A percentile compares a stretch with the other conserved stretches of the same genome.
Evolutionary conservation across 2,113 vertebrate genomes (phyloP).

Genomic region (Apeltes quadracus): DNA sequence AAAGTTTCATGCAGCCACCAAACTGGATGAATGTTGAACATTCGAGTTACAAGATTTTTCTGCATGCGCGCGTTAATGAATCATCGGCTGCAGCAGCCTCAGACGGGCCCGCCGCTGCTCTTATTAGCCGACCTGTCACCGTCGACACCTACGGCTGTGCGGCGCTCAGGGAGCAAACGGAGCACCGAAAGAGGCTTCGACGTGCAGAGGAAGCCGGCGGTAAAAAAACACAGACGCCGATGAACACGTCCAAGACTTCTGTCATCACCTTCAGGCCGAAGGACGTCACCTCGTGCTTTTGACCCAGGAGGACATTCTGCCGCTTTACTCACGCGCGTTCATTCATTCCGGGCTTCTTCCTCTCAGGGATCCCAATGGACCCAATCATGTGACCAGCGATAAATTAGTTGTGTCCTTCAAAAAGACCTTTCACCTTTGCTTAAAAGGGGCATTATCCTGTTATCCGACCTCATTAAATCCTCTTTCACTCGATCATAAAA

Average conservation of each 20-base stretch:
- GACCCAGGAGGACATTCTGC: slow-evolving; percentile 27
- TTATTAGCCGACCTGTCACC: slow-evolving; percentile 76
- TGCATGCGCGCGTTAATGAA: slow-evolving; percentile 19
- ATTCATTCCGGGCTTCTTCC: not conserved
- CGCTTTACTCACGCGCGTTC: slow-evolving; percentile 24
- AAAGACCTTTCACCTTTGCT: not conserved
- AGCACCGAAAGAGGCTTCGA: slow-evolving; percentile 44
- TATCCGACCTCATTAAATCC: not conserved
- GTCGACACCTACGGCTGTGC: slow-evolving; percentile 65
- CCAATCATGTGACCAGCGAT: not conserved
- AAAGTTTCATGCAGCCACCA: not conserved
- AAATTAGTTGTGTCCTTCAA: not conserved
- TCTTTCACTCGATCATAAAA: not conserved
- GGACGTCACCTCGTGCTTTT: slow-evolving; percentile 36
- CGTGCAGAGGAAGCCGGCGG: slow-evolving; percentile 43
- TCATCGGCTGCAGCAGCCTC: slow-evolving; percentile 65
- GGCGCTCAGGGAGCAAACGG: slow-evolving; percentile 34
- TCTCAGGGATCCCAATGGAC: not conserved
- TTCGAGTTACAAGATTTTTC: slow-evolving; percentile 7
- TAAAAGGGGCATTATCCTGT: not conserved
- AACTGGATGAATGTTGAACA: slow-evolving; percentile 11
- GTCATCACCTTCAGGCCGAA: slow-evolving; percentile 48
- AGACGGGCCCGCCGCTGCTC: slow-evolving; percentile 64
- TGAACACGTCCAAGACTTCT: slow-evolving; percentile 61
- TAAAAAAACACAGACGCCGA: slow-evolving; percentile 56